These are phyloP conservation scores for Bombyx huttoni DNA, from an alignment of 2,888 invertebrate species.

Conservation along the genomic window DNA sequence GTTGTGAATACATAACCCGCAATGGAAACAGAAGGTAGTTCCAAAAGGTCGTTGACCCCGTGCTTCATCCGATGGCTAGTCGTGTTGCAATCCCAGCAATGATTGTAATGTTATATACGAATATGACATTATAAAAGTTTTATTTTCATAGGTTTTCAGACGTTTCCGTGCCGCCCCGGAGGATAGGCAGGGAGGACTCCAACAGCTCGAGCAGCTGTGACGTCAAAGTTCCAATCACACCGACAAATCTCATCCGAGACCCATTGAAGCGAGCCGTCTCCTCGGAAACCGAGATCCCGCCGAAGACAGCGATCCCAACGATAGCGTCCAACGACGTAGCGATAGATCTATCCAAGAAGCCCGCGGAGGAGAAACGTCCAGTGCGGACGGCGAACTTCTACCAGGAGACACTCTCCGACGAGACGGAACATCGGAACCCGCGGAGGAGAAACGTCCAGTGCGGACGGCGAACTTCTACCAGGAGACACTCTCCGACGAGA, in stretches of 20 bases:
- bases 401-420: constrained; percentile 51
- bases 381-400: constrained; percentile 53
- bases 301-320: constrained; percentile 30
- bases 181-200: constrained; percentile 48
- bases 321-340: constrained; percentile 26
- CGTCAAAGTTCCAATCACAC: constrained; percentile 8
- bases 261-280: constrained; percentile 25
- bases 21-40: too few species aligned
- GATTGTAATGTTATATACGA: too few species aligned
- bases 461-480: constrained; percentile 58
- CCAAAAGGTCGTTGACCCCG: too few species aligned
- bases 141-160: constrained; percentile 39
- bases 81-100: too few species aligned
- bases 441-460: constrained; percentile 22
- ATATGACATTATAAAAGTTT: too few species aligned
- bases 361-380: constrained; percentile 21
- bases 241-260: constrained; percentile 16
- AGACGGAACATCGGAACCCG: constrained; percentile 30
- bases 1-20: too few species aligned
- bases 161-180: constrained; percentile 30
- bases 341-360: constrained; percentile 46
- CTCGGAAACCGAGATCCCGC: constrained; percentile 26
- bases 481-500: constrained; percentile 46
- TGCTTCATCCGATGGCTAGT: too few species aligned
- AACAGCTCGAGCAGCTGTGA: constrained; percentile 48